These are phyloP conservation scores for Microcebus lehilahytsara DNA, from an alignment of 2,113 vertebrate species.

Conservation along the genomic window DNA sequence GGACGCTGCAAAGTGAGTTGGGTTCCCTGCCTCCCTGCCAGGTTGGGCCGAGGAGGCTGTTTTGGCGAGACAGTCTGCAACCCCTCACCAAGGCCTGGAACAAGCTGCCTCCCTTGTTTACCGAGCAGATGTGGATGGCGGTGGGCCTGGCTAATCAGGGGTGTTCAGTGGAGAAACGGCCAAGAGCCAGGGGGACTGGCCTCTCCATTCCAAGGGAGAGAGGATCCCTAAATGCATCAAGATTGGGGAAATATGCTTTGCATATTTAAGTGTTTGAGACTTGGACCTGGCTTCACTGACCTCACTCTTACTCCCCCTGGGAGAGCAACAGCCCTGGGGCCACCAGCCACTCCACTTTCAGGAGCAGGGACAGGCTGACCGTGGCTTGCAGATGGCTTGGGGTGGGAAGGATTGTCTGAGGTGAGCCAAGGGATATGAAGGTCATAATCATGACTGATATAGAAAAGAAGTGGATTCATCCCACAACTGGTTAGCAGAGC, in stretches of 20 bases:
- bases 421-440: neutral
- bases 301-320: neutral
- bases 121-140: neutral
- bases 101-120: neutral
- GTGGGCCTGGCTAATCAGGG: neutral
- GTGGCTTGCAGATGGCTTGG: neutral
- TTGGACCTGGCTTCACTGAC: neutral
- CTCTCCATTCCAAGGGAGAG: neutral
- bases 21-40: neutral
- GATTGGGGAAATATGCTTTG: neutral
- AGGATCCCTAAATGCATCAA: neutral
- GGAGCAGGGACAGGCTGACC: neutral
- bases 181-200: neutral
- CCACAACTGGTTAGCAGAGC: neutral
- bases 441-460: neutral
- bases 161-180: neutral
- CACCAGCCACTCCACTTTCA: neutral
- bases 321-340: neutral
- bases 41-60: neutral
- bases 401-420: neutral
- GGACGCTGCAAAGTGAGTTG: neutral
- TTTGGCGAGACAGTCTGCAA: neutral
- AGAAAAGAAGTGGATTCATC: neutral
- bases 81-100: neutral
- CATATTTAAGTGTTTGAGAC: neutral